Base-by-base conservation (phyloP, 2,797 vertebrate species). In the Enteromius unitaeniatus region DNA sequence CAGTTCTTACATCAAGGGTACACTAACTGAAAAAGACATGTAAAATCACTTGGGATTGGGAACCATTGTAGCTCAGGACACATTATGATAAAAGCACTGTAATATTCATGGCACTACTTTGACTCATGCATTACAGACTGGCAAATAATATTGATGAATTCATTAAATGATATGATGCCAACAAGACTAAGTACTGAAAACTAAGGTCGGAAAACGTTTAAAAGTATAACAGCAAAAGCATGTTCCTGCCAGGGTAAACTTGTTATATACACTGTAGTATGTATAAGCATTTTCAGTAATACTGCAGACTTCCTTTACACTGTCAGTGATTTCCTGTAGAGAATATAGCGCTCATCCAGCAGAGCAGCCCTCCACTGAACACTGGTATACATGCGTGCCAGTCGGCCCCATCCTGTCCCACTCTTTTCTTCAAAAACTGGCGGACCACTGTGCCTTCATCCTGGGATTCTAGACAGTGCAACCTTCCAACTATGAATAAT, bases 401-500 rank as follows among this genome's bases (percentile, higher is more conserved):
- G 15, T 73, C 19, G n/a, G 3, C 28, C n/a, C 45, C 49, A 34
- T 51, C 70, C 15, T 53, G n/a, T 58, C 23, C 23, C n/a, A 34
- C 13, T 68, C 62, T n/a, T 0, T 0, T 45, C 82, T 69, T 60
- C 60, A 62, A 79, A 73, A 8, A 34, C 31, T n/a, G 60, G 31
- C 31, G 28, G 34, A 26, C n/a, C 28, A 67, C 76, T 23, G 49
- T 26, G 23, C 23, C 28, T 42, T 55, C 34, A 79, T 51, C 60
- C 74, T 73, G 51, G 26, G 60, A 70, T 47, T 37, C 34, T 58
- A 72, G 60, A 78, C 70, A 83, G 88, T 55, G 6, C 49, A 40
- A 84, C 51, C 77, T 68, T 64, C 51, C 78, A 58, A 26, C 55
- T 67, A 83, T 92, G 73, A 90, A 91, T 92, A 89, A 92, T 93